Base-by-base conservation (phyloP, 2,888 invertebrate genomes). In the Fragum fragum region DNA sequence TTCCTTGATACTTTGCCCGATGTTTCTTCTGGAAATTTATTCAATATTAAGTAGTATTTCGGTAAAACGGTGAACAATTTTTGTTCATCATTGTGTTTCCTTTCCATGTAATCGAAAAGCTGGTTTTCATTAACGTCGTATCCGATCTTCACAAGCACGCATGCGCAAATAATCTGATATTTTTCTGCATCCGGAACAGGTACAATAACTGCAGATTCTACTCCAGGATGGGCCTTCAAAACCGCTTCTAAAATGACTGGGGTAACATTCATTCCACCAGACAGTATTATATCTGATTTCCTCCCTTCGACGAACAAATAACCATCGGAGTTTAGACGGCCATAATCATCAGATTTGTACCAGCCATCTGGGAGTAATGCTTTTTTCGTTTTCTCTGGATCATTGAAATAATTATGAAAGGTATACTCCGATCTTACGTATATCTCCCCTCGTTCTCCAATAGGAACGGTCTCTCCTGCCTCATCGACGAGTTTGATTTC, bases 341-440 rank as follows among this genome's bases (percentile, higher is more conserved):
- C 61, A 32, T n/a, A 32, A 32, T 73, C 73, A 29, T 63, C 73
- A 1, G 73, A 52, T 52, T 52, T 61, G 73, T 63, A 73, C 73
- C 73, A 73, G 2, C 73, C 63, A 52, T 73, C 73, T 3, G 18
- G n/a, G 16, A 47, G 61, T 23, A 29, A 26, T 5, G 28, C 73
- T 14, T 36, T 18, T 1, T 16, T 14, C 9, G 73, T 73, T 59
- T 61, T 73, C 47, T 73, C 73, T 11, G 59, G 39, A 42, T 73
- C 73, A 29, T 73, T 73, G 26, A 42, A 59, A 61, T 61, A 73
- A n/a, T 52, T 61, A 1, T 29, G 28, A 21, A 73, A 63, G 11
- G 47, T 0, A 18, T 42, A 26, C 52, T n/a, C 26, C 14, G 21
- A n/a, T 47, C 36, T 21, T 23, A 52, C n/a, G 29, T 63, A 73